Evolutionary conservation across 2,797 vertebrate species (phyloP).

Genomic region (Malacoctenus gilli): DNA sequence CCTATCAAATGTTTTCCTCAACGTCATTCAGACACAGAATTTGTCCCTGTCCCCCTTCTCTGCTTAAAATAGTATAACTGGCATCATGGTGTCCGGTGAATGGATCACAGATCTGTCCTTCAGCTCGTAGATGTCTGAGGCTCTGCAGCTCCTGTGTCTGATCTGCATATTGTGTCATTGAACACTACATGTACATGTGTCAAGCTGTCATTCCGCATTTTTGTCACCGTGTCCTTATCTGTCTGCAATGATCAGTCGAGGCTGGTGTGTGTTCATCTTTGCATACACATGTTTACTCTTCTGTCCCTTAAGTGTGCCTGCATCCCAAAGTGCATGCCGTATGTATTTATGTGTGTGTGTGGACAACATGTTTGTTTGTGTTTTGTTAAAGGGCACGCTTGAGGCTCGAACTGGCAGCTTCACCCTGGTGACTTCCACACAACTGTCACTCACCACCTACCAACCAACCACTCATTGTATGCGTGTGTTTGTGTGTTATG

Average conservation of each 20-base stretch:
- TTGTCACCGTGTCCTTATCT: slow-evolving; percentile 51
- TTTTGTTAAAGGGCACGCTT: slow-evolving; percentile 15
- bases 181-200: slow-evolving; percentile 44
- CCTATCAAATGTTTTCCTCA: no score
- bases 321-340: neutral
- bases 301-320: slow-evolving; percentile 6
- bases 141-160: neutral
- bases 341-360: neutral
- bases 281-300: slow-evolving; percentile 10
- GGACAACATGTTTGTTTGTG: neutral
- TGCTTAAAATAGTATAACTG: no score
- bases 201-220: slow-evolving; percentile 48
- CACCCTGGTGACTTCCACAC: slow-evolving; percentile 21
- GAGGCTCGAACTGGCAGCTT: slow-evolving; percentile 20
- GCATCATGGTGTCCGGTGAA: neutral
- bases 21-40: no score
- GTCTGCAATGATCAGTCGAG: slow-evolving; percentile 50
- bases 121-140: neutral
- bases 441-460: slow-evolving; percentile 29
- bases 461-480: neutral
- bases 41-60: no score
- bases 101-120: neutral
- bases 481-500: neutral
- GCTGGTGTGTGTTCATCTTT: slow-evolving; percentile 19
- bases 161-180: slow-evolving; percentile 31